These are phyloP conservation scores for Platysteira castanea DNA, from an alignment of 2,113 vertebrate species.

Conservation along the genomic window DNA sequence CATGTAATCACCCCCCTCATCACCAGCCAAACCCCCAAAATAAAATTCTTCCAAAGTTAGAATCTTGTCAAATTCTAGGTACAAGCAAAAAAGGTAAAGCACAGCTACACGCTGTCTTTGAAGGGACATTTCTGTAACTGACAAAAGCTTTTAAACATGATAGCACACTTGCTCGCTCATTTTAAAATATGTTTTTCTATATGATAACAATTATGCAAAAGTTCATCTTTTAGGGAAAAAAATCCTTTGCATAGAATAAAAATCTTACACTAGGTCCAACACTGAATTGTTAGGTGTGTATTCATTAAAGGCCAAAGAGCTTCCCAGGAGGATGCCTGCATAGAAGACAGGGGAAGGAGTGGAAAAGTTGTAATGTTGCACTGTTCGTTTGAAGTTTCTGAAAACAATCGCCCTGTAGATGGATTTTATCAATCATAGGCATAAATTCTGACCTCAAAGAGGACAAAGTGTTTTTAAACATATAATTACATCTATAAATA, in stretches of 20 bases:
- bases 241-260: neutral
- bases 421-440: neutral
- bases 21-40: neutral
- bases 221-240: neutral
- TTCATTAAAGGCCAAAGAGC: neutral
- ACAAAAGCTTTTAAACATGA: neutral
- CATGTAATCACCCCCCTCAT: rapidly evolving
- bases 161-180: neutral
- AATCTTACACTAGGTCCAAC: neutral
- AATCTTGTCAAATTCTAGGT: neutral
- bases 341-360: too few species aligned
- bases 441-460: neutral
- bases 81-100: neutral
- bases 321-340: neutral
- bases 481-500: neutral
- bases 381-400: neutral
- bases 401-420: neutral
- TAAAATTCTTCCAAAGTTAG: neutral
- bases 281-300: neutral
- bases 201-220: neutral
- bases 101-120: rapidly evolving
- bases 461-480: neutral
- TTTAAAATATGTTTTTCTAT: neutral
- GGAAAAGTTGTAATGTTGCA: neutral
- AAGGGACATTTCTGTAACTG: neutral